Percentiles rank a stretch among this genome's conserved stretches.
Evolutionary conservation across 2,797 vertebrate genomes (phyloP).

Genomic region (Clarias laeviceps): DNA sequence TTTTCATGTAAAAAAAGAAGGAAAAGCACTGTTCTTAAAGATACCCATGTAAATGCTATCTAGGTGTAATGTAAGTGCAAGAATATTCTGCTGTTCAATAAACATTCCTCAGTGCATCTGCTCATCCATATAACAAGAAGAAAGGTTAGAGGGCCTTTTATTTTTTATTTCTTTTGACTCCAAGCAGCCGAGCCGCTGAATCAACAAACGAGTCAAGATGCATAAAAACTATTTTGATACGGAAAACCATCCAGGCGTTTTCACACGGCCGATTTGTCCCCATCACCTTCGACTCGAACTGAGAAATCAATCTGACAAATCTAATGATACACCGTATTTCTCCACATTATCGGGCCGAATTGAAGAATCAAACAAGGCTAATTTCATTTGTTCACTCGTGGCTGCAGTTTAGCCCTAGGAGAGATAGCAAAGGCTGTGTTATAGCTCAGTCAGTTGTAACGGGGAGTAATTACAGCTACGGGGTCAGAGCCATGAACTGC

Average conservation of each 20-base stretch:
- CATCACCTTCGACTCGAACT: slow-evolving; percentile 20
- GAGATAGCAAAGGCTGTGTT: background rate
- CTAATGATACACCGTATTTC: slow-evolving; percentile 37
- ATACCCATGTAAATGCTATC: no score
- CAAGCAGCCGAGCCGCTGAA: slow-evolving; percentile 1
- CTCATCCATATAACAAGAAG: background rate
- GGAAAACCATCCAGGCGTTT: slow-evolving; percentile 13
- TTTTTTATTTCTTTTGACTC: no score
- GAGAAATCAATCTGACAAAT: slow-evolving; percentile 49
- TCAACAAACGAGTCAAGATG: slow-evolving; percentile 17
- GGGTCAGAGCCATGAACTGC: background rate
- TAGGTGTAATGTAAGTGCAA: background rate
- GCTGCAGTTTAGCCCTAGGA: slow-evolving; percentile 4
- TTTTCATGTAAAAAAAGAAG: no score
- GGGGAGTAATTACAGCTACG: slow-evolving; percentile 6
- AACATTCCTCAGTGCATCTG: slow-evolving; percentile 8
- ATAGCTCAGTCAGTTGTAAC: slow-evolving; percentile 1
- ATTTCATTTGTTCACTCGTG: slow-evolving; percentile 43
- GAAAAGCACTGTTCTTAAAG: no score
- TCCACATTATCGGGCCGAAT: slow-evolving; percentile 16
- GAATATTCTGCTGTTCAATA: background rate
- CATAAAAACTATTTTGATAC: slow-evolving; percentile 22
- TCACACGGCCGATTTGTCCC: slow-evolving; percentile 14
- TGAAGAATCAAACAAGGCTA: slow-evolving; percentile 44
- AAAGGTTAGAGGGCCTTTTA: background rate